Base-by-base conservation (phyloP, 2,113 vertebrate species). In the Patagioenas fasciata region DNA sequence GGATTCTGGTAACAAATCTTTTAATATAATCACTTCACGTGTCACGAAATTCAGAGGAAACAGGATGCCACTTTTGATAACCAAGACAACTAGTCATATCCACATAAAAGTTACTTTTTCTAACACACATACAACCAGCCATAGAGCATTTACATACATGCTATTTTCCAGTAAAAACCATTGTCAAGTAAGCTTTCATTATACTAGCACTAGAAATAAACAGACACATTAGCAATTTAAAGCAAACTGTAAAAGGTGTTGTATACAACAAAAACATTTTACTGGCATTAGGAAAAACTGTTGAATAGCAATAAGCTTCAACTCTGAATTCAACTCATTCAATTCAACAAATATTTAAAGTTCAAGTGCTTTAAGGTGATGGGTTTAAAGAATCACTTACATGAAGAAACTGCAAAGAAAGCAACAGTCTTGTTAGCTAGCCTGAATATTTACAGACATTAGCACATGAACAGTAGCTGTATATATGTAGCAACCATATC, bases 111-210 rank as follows among this genome's bases (percentile, higher is more conserved):
- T 65, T 69, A 36, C 28, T 38, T 78, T 72, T 70, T 50, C 57
- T 69, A 83, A 79, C 80, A 95, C 77, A 93, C 80, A 80, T 85
- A 93, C 64, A 91, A 91, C 88, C 91, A 95, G 81, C 77, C 91
- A 72, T 42, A 83, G 57, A 96, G 67, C 61, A 89, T 73, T 84
- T 85, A 47, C 80, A 88, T 94, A 91, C 88, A 87, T 15, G 47
- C 78, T 87, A 56, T 86, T 93, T 97, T 96, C 87, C 93, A 97
- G 82, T 78, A 94, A 96, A 97, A 98, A 86, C 6, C 88, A 93
- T 31, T 88, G 93, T 92, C 96, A 98, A 97, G 83, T 80, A 96
- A 91, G 92, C 91, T 97, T 98, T 98, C 96, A 95, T 96, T 97
- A 96, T 95, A 97, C 95, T 97, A 93, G 96, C 96, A 95, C 93